Conservation (phyloP, 2,113 vertebrate species). For the Sitta europaea region DNA sequence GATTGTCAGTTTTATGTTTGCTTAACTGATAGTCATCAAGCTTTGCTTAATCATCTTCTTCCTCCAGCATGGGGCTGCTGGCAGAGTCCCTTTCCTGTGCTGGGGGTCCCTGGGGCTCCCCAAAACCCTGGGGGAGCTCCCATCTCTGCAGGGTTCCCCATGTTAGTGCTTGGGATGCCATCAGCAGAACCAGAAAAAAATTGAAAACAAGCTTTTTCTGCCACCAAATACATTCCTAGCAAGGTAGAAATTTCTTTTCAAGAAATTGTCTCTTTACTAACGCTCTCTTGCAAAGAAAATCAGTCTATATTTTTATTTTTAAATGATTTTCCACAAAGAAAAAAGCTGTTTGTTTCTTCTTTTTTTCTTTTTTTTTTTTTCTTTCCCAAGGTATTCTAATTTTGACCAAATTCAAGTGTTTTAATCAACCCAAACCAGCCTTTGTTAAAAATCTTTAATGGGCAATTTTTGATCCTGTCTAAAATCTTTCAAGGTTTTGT, state of each 20-base stretch:
- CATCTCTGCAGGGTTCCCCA: fast-evolving
- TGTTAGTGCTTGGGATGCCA: background rate
- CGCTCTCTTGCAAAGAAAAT: background rate
- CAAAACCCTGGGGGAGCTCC: background rate
- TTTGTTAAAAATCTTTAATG: background rate
- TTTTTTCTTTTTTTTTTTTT: too few relatives aligned
- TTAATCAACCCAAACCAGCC: background rate
- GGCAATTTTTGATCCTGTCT: background rate
- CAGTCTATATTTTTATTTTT: background rate
- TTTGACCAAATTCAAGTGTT: background rate
- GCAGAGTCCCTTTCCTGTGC: background rate
- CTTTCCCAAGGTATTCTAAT: background rate
- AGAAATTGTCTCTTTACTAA: background rate
- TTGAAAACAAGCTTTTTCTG: background rate
- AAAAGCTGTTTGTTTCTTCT: too few relatives aligned
- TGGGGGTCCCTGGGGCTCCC: background rate
- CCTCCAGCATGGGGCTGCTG: background rate
- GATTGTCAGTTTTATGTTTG: conserved; percentile 24
- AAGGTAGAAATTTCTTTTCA: background rate
- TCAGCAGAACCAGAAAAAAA: background rate
- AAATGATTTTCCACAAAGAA: background rate
- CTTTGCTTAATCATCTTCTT: conserved; percentile 21
- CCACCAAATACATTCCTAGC: background rate
- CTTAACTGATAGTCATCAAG: conserved; percentile 1
- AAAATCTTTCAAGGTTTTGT: background rate